Conservation (phyloP, 2,888 invertebrate genomes). For the Camptogramma bilineatum region DNA sequence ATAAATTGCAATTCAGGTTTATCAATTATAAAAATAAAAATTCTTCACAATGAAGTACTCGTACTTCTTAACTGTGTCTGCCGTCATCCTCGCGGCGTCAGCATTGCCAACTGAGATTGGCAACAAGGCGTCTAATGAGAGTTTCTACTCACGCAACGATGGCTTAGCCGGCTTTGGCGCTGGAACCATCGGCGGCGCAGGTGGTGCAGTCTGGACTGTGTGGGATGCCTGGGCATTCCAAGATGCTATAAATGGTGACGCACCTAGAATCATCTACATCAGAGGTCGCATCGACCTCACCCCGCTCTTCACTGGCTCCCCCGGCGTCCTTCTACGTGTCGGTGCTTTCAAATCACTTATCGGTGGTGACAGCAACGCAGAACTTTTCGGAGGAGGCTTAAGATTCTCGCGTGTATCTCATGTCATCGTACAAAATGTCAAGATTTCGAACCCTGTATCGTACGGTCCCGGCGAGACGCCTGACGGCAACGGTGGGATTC, state of each 20-base stretch:
- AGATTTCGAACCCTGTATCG: slow-evolving; percentile 23
- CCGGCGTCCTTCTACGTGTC: slow-evolving; percentile 28
- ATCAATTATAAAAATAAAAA: not conserved
- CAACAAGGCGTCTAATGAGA: not conserved
- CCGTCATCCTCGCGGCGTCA: slow-evolving; percentile 5
- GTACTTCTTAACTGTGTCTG: not conserved
- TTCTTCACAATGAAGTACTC: not conserved
- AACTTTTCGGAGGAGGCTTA: slow-evolving; percentile 28
- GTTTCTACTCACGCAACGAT: not conserved
- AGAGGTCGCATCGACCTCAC: slow-evolving; percentile 28
- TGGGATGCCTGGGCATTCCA: slow-evolving; percentile 33
- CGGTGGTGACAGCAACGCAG: slow-evolving; percentile 26
- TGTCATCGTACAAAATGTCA: slow-evolving; percentile 26
- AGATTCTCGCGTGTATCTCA: slow-evolving; percentile 9
- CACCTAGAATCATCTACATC: slow-evolving; percentile 20
- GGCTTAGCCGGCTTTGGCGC: slow-evolving; percentile 27
- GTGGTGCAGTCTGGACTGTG: slow-evolving; percentile 30
- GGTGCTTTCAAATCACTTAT: slow-evolving; percentile 23
- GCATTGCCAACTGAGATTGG: not conserved
- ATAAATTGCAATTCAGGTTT: not conserved
- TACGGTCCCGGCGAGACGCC: slow-evolving; percentile 28
- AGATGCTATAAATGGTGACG: slow-evolving; percentile 14
- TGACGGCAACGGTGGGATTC: slow-evolving; percentile 25
- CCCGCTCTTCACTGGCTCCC: slow-evolving; percentile 19
- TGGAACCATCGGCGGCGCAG: slow-evolving; percentile 27